phyloP scores from a whole-genome alignment of 2,888 invertebrate genomes.

The Caenorhabditis uteleia region DNA sequence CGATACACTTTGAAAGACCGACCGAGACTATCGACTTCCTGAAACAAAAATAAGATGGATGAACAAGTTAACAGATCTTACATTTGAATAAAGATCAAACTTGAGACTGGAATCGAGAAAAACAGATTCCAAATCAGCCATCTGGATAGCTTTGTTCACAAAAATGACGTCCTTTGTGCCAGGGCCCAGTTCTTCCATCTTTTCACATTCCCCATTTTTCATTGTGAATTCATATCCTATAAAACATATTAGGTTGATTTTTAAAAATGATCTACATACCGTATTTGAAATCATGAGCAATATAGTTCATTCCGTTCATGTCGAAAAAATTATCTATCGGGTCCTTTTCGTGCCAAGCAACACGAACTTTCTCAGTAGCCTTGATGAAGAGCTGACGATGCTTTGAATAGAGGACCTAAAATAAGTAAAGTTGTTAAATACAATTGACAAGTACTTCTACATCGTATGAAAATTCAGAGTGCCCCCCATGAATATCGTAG shows the following conservation, averaged over 20 bases:
- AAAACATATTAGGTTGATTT: background rate
- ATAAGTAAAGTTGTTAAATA: too few species aligned
- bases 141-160: too few species aligned
- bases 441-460: slow-evolving; percentile 11
- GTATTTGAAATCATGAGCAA: slow-evolving; percentile 34
- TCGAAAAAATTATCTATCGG: background rate
- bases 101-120: too few species aligned
- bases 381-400: slow-evolving; percentile 10
- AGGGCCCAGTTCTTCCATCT: background rate
- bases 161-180: slow-evolving; percentile 16
- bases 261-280: background rate
- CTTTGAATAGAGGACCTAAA: slow-evolving; percentile 23
- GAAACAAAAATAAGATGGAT: too few species aligned
- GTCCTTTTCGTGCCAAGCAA: background rate
- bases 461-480: too few species aligned
- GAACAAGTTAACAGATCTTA: too few species aligned
- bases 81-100: too few species aligned
- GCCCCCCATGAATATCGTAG: too few species aligned
- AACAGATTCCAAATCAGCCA: too few species aligned
- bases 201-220: slow-evolving; percentile 9
- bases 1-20: too few species aligned
- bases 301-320: slow-evolving; percentile 24
- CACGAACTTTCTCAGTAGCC: slow-evolving; percentile 8
- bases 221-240: slow-evolving; percentile 32
- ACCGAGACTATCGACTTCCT: too few species aligned